Conservation (phyloP, 2,797 vertebrate genomes). For the Leucoraja ocellata region DNA sequence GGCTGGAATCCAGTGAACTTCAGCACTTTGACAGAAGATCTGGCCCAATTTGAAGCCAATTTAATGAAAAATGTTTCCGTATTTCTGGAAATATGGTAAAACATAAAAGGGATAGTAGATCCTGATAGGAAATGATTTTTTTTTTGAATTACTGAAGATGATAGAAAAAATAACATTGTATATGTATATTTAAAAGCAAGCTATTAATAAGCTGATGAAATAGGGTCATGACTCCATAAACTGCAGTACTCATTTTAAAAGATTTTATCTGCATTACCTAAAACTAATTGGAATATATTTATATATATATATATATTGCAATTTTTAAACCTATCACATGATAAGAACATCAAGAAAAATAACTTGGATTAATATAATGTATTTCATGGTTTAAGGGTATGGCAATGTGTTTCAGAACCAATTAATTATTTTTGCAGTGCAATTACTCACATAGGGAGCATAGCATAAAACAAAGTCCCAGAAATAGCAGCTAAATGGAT, state of each 20-base stretch:
- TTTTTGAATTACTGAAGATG: no score
- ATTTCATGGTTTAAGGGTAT: background rate
- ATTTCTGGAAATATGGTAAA: no score
- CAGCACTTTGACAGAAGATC: no score
- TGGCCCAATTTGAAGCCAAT: no score
- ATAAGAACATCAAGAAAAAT: background rate
- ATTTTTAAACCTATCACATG: background rate
- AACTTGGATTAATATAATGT: background rate
- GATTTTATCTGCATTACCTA: background rate
- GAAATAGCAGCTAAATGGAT: background rate
- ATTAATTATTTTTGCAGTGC: background rate
- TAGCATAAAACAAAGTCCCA: background rate
- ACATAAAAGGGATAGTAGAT: no score
- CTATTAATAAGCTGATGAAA: background rate
- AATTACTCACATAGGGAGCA: background rate
- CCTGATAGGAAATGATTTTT: no score
- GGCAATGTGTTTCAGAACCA: background rate
- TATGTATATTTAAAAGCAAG: background rate
- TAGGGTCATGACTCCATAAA: background rate
- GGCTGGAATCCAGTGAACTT: no score
- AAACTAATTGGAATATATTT: background rate
- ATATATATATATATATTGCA: no score
- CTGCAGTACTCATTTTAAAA: background rate
- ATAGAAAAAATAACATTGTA: no score
- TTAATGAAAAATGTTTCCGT: no score